Conservation (phyloP, 1,140 invertebrate species). For the Nephila pilipes region DNA sequence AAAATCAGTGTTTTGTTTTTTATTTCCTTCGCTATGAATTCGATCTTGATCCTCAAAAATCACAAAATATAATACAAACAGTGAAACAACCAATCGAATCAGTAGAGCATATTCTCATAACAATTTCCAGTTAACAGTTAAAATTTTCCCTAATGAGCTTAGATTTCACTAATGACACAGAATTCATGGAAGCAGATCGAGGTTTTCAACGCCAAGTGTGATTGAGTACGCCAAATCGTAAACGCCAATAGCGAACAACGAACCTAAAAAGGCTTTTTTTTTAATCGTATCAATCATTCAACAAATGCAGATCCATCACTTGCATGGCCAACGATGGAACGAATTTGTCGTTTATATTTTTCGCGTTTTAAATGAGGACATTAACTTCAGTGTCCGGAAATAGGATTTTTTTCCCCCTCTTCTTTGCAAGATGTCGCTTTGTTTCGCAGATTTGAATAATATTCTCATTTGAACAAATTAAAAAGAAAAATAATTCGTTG, state of each 20-base stretch:
- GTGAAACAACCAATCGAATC: too few relatives aligned
- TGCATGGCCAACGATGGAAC: conserved; percentile 14
- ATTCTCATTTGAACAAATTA: too few relatives aligned
- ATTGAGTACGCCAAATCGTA: neutral
- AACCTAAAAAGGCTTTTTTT: neutral
- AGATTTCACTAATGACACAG: neutral
- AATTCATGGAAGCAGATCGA: neutral
- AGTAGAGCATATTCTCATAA: too few relatives aligned
- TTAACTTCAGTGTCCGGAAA: neutral
- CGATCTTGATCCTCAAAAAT: too few relatives aligned
- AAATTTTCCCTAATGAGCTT: neutral
- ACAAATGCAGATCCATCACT: neutral
- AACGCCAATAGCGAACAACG: neutral
- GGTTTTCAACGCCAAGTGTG: neutral
- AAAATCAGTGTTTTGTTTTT: too few relatives aligned
- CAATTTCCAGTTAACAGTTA: neutral
- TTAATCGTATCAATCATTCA: neutral
- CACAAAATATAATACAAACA: too few relatives aligned
- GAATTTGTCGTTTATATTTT: neutral
- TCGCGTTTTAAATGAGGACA: neutral
- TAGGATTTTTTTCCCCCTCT: too few relatives aligned
- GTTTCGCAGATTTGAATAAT: too few relatives aligned
- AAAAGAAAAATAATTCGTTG: too few relatives aligned
- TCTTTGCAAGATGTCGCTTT: too few relatives aligned
- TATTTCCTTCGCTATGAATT: too few relatives aligned